phyloP scores from a whole-genome alignment of 2,797 vertebrate species.

The Artibeus lituratus region DNA sequence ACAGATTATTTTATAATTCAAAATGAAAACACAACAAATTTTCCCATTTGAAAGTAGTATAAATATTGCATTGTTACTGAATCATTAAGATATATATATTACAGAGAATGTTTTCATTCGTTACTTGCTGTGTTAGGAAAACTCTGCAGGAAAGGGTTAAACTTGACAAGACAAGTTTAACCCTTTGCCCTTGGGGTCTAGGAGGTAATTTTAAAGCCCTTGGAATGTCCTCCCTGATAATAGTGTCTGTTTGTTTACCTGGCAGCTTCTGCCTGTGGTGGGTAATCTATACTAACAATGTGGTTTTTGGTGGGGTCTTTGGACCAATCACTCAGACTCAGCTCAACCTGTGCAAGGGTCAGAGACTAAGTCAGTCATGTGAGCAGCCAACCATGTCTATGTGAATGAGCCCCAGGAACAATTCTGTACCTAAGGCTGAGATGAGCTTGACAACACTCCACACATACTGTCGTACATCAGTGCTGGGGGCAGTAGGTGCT shows the following conservation, averaged over 20 bases:
- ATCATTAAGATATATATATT: not conserved
- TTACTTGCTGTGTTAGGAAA: not conserved
- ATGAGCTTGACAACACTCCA: not conserved
- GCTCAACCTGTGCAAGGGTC: not conserved
- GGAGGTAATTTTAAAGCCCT: not conserved
- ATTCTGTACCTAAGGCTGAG: not conserved
- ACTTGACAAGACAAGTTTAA: not conserved
- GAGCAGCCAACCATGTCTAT: not conserved
- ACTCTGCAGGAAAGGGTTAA: not conserved
- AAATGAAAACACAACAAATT: not conserved
- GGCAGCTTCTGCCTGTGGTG: not conserved
- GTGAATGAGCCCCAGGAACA: not conserved
- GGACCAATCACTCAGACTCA: not conserved
- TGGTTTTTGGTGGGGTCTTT: not conserved
- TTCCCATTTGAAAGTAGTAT: not conserved
- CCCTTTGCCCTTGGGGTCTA: not conserved
- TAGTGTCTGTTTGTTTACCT: not conserved
- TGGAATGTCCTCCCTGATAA: not conserved
- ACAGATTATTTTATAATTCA: not conserved
- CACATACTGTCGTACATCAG: rapidly evolving
- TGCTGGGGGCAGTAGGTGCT: not conserved
- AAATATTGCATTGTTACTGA: not conserved
- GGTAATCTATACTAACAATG: not conserved
- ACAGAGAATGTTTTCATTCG: not conserved
- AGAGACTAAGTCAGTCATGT: not conserved